A percentile compares a stretch with the other conserved stretches of the same genome.
Evolutionary conservation across 1,140 invertebrate genomes (phyloP).

Genomic region (Drosophila repletoides): DNA sequence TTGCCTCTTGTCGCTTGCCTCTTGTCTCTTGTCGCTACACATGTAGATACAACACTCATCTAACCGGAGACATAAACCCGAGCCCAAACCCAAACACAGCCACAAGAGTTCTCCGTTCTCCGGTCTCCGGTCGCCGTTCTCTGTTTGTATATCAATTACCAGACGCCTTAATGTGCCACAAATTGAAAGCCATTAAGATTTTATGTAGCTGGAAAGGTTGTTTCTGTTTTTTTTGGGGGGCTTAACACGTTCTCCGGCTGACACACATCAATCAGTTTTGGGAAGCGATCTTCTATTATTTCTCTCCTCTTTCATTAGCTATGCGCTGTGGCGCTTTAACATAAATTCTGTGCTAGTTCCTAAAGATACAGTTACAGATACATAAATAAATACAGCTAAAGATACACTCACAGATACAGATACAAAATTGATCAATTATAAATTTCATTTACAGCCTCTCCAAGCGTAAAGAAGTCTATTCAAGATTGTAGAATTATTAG

Average conservation of each 20-base stretch:
- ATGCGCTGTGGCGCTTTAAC: slow-evolving; percentile 52
- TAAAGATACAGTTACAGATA: too few species aligned
- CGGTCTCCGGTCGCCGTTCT: not conserved
- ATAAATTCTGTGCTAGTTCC: slow-evolving; percentile 40
- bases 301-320: slow-evolving; percentile 52
- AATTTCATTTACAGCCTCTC: too few species aligned
- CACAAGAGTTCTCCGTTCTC: too few species aligned
- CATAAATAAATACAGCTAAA: too few species aligned
- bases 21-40: slow-evolving; percentile 45
- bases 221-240: slow-evolving; percentile 3
- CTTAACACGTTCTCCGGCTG: slow-evolving; percentile 38
- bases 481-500: too few species aligned
- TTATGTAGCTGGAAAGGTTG: slow-evolving; percentile 19
- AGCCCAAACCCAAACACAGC: not conserved
- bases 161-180: slow-evolving; percentile 71
- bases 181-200: slow-evolving; percentile 74
- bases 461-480: too few species aligned
- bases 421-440: too few species aligned
- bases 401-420: too few species aligned
- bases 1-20: too few species aligned
- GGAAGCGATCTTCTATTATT: slow-evolving; percentile 17
- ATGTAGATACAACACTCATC: slow-evolving; percentile 27
- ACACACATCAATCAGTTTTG: slow-evolving; percentile 64
- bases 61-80: too few species aligned
- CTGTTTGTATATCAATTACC: slow-evolving; percentile 58